Base-by-base conservation (phyloP, 2,797 vertebrate species). In the Acanthornis magna region DNA sequence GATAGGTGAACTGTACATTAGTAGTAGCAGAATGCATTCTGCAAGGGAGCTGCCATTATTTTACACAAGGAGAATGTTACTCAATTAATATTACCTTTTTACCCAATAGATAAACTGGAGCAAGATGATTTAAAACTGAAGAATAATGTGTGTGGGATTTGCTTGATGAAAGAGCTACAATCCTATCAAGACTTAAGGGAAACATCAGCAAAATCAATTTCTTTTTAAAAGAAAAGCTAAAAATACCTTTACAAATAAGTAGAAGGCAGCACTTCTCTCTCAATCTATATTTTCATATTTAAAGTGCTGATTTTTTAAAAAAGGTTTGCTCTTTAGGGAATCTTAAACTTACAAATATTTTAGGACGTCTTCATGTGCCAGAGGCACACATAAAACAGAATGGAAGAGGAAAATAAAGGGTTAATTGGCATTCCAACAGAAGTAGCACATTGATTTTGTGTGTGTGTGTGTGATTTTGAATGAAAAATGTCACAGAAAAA, bases 1-100 rank as follows among this genome's bases (percentile, higher is more conserved):
- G 8, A 4, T 18, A 43, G n/a, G 42, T 3, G 7, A 83, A 8
- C 23, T 19, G 2, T 3, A 5, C 8, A 1, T 2, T 21, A 45
- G 13, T 25, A 61, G 47, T 5, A 48, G 42, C 80, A 84, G 66
- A 84, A 40, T 10, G 5, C 20, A 0, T 70, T 75, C 66, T 70
- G n/a, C 42, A 62, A 73, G 61, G 10, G 32, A 72, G 8, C 30
- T 74, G 34, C 25, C 45, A 3, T 8, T 55, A 9, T n/a, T 90
- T 82, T n/a, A 43, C 13, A 3, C 19, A 5, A 30, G 60, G 43
- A 58, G 22, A 65, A 50, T 13, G 16, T 43, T 67, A 26, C 34
- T 85, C 3, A 17, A 60, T 36, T 73, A 47, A 18, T 7, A 11
- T 13, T 42, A 20, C 9, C 9, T 38, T 85, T 83, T 38, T 34